Evolutionary conservation across 2,797 vertebrate genomes (phyloP).

Genomic region (Sternarchorhynchus goeldii): DNA sequence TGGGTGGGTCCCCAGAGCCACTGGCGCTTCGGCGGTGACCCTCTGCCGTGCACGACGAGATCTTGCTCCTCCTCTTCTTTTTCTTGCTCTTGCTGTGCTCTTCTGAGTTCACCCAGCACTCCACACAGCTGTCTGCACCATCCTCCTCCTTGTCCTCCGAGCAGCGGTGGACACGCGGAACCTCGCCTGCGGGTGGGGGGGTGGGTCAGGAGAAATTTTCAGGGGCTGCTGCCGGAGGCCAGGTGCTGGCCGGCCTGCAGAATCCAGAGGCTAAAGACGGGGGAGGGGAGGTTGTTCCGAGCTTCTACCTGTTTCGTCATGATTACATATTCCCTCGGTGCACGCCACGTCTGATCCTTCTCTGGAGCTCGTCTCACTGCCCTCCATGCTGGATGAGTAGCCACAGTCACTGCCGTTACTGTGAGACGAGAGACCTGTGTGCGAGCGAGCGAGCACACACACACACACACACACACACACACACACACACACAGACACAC

Average conservation of each 20-base stretch:
- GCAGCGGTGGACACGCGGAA: slow-evolving; percentile 79
- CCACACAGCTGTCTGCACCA: slow-evolving; percentile 85
- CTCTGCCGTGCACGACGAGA: slow-evolving; percentile 74
- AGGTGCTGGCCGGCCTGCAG: neutral
- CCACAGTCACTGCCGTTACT: slow-evolving; percentile 92
- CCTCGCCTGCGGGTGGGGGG: slow-evolving; percentile 74
- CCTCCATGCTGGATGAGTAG: slow-evolving; percentile 96
- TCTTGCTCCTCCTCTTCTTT: slow-evolving; percentile 93
- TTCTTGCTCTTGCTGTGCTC: slow-evolving; percentile 89
- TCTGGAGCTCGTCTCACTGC: slow-evolving; percentile 89
- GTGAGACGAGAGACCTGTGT: slow-evolving; percentile 82
- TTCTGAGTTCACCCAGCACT: slow-evolving; percentile 89
- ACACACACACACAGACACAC: slow-evolving; percentile 5
- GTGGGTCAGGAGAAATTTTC: neutral
- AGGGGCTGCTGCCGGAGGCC: neutral
- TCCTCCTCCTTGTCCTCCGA: slow-evolving; percentile 90
- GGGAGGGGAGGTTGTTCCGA: slow-evolving; percentile 10
- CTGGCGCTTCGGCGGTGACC: slow-evolving; percentile 69
- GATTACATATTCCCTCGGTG: slow-evolving; percentile 96
- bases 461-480: neutral
- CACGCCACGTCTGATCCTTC: slow-evolving; percentile 95
- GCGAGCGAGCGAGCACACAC: neutral
- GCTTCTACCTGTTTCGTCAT: slow-evolving; percentile 87
- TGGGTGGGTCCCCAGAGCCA: slow-evolving; percentile 73
- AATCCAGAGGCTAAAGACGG: neutral